Percentiles rank a stretch among this genome's conserved stretches.
These are phyloP conservation scores for Cremastinae sp. DNA, from an alignment of 2,888 invertebrate species.

Conservation along the genomic window DNA sequence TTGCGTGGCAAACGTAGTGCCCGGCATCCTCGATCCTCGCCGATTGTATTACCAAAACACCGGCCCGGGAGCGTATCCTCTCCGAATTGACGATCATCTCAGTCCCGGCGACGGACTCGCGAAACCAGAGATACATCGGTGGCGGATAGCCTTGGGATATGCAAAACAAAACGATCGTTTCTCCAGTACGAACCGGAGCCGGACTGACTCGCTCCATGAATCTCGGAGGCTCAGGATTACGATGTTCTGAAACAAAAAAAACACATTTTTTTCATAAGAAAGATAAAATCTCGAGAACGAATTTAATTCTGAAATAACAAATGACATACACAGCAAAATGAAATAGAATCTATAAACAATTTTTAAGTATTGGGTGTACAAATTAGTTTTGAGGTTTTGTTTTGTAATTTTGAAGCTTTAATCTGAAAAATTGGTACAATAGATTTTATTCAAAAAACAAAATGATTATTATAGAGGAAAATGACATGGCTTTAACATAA, in stretches of 20 bases:
- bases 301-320: no score
- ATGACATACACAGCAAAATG: no score
- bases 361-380: no score
- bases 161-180: slow-evolving; percentile 81
- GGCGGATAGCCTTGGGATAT: slow-evolving; percentile 81
- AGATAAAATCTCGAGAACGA: neutral
- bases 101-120: slow-evolving; percentile 76
- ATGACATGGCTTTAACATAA: no score
- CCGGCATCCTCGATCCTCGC: slow-evolving; percentile 89
- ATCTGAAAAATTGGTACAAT: no score
- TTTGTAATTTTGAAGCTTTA: no score
- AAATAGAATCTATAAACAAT: no score
- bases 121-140: slow-evolving; percentile 80
- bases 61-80: slow-evolving; percentile 77
- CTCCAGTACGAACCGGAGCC: slow-evolving; percentile 78
- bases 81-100: slow-evolving; percentile 78
- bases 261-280: no score
- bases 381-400: no score
- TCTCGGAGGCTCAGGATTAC: slow-evolving; percentile 77
- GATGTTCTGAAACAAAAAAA: slow-evolving; percentile 73
- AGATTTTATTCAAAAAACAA: no score
- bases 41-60: slow-evolving; percentile 78
- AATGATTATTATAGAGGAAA: no score
- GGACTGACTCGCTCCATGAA: slow-evolving; percentile 79
- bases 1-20: slow-evolving; percentile 93